Evolutionary conservation across 2,797 vertebrate genomes (phyloP), one percentile per base, ranked within the genome.

Genomic region (Nyctibius grandis): DNA sequence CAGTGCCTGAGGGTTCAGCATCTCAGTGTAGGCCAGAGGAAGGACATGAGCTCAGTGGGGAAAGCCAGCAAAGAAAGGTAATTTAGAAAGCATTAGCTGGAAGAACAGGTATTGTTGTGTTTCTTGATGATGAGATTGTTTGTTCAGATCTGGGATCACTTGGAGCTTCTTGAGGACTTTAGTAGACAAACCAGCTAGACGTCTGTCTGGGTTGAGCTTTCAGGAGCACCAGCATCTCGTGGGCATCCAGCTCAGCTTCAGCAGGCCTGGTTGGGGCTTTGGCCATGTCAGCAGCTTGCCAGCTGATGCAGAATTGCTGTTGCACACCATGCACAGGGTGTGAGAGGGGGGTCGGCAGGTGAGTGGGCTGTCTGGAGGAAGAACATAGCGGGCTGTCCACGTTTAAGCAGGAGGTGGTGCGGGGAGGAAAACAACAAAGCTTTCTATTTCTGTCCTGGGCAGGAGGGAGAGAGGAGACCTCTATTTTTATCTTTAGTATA

Each of bases 281-380:
- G 79, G 26, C 56, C 4, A 3, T 12, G 77, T 12, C 21, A 34
- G 34, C 25, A 29, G 51, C 45, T 0, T 9, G 11, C 8, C 4
- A 6, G 4, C 6, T 40, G 7, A 5, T 5, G 31, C 21, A 8
- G 47, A 22, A 22, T 9, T 5, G 38, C 69, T 75, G 63, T 10
- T 26, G 31, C 31, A 9, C 31, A 2, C 15, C 1, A 6, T 7
- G 19, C 5, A 1, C 11, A 0, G 11, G 42, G 14, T 21, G 2
- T 7, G 31, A 19, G 56, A 17, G 11, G 5, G 25, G 29, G 21
- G 4, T 5, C 2, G 2, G 47, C 3, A 26, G 44, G 44, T 11
- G 40, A 38, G 12, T 50, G 8, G 29, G 11, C 15, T 22, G 14
- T 11, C 17, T 14, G 9, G 42, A 9, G 31, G 47, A 16, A 16